A percentile compares a stretch with the other conserved stretches of the same genome.
These are phyloP conservation scores for Leptobrachium leishanense DNA, from an alignment of 2,113 vertebrate genomes.

Conservation along the genomic window DNA sequence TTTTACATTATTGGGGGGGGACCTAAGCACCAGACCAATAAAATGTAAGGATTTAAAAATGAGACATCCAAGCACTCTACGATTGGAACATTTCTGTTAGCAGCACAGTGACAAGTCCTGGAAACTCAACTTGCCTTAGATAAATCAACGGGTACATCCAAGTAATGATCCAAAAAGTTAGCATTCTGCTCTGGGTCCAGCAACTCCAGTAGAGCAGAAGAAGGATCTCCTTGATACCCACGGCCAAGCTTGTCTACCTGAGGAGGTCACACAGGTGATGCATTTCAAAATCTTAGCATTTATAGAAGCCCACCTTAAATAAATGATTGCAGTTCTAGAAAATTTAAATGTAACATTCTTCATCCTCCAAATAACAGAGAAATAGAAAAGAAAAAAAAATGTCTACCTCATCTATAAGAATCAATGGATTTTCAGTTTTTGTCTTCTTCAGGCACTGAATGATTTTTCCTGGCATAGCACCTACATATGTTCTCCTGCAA, in stretches of 20 bases:
- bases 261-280: not conserved
- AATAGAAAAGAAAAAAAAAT: not conserved
- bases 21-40: no score
- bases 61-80: no score
- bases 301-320: not conserved
- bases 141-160: slow-evolving; percentile 93
- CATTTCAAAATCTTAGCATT: not conserved
- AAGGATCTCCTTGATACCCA: slow-evolving; percentile 95
- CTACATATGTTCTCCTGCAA: slow-evolving; percentile 91
- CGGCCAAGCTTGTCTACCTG: slow-evolving; percentile 98
- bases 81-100: no score
- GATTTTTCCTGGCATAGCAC: slow-evolving; percentile 97
- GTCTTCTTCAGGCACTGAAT: slow-evolving; percentile 98
- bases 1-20: no score
- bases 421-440: slow-evolving; percentile 92
- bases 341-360: not conserved
- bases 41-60: no score
- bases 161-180: slow-evolving; percentile 95
- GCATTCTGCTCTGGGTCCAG: slow-evolving; percentile 95
- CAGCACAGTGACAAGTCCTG: no score
- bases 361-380: not conserved
- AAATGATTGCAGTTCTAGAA: not conserved
- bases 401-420: slow-evolving; percentile 92
- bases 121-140: slow-evolving; percentile 77
- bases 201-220: slow-evolving; percentile 89